Conservation (phyloP, 2,888 invertebrate genomes). For the Alitta virens region DNA sequence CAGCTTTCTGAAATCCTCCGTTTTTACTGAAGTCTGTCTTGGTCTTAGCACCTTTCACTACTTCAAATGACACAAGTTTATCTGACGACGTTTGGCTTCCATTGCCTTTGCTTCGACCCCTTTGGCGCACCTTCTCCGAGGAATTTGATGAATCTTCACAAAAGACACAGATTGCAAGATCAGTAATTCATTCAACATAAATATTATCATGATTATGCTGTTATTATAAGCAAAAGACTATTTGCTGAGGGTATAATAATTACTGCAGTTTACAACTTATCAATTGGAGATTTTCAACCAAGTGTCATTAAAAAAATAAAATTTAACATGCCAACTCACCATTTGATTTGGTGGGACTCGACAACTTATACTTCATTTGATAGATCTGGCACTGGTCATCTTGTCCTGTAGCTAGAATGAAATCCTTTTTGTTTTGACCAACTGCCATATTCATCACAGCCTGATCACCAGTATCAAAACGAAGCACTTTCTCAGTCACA, state of each 20-base stretch:
- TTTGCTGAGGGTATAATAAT: too few relatives aligned
- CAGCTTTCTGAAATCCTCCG: slow-evolving; percentile 84
- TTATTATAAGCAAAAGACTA: too few relatives aligned
- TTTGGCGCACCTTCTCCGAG: too few relatives aligned
- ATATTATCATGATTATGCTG: too few relatives aligned
- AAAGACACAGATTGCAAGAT: too few relatives aligned
- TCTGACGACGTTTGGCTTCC: slow-evolving; percentile 26
- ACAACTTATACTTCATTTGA: slow-evolving; percentile 48
- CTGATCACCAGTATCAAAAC: slow-evolving; percentile 71
- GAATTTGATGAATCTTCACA: too few relatives aligned
- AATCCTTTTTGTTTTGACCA: slow-evolving; percentile 68
- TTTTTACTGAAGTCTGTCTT: slow-evolving; percentile 59
- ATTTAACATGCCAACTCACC: too few relatives aligned
- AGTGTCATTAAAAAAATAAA: too few relatives aligned
- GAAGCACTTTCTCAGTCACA: slow-evolving; percentile 81
- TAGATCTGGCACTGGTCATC: slow-evolving; percentile 69
- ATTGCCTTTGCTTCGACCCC: slow-evolving; percentile 37
- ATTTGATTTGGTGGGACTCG: slow-evolving; percentile 37
- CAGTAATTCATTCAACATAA: too few relatives aligned
- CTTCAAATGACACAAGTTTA: slow-evolving; percentile 49
- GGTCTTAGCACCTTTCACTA: slow-evolving; percentile 46
- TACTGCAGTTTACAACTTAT: too few relatives aligned
- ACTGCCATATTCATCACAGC: slow-evolving; percentile 85
- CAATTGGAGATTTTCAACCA: too few relatives aligned
- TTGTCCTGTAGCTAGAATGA: slow-evolving; percentile 83